A percentile compares a stretch with the other conserved stretches of the same genome.
phyloP scores from a whole-genome alignment of 2,797 vertebrate species.

The Pristis pectinata region DNA sequence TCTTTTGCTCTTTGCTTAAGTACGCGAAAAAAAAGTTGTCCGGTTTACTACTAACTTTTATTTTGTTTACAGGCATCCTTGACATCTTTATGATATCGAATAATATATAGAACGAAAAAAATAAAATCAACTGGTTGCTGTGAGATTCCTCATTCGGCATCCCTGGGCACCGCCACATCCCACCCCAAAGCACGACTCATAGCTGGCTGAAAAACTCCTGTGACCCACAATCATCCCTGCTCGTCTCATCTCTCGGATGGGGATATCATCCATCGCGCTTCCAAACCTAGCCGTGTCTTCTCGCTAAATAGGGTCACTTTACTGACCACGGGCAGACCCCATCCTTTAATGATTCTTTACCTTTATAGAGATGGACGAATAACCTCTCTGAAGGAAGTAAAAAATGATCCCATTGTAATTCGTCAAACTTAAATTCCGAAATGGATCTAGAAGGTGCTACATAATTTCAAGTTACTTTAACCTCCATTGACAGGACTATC shows the following conservation, averaged over 20 bases:
- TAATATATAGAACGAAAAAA: neutral
- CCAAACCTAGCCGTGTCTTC: neutral
- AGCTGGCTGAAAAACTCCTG: neutral
- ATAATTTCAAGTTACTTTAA: too few relatives aligned
- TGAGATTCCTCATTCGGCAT: neutral
- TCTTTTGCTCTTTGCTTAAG: neutral
- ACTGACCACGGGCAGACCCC: too few relatives aligned
- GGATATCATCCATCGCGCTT: neutral
- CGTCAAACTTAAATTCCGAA: too few relatives aligned
- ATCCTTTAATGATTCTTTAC: neutral
- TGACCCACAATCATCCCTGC: neutral
- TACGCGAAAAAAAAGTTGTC: neutral
- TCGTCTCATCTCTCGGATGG: neutral
- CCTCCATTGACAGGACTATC: neutral
- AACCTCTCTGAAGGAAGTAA: neutral
- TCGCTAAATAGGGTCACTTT: neutral
- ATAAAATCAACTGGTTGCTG: neutral
- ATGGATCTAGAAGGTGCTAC: too few relatives aligned
- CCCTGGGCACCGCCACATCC: neutral
- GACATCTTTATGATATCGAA: neutral
- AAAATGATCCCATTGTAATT: neutral
- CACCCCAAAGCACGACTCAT: neutral
- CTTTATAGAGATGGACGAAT: too few relatives aligned
- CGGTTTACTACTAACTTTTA: neutral
- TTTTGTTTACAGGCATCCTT: neutral